Percentiles rank a stretch among this genome's conserved stretches.
Evolutionary conservation across 1,140 invertebrate species (phyloP).

Genomic region (Apis florea): DNA sequence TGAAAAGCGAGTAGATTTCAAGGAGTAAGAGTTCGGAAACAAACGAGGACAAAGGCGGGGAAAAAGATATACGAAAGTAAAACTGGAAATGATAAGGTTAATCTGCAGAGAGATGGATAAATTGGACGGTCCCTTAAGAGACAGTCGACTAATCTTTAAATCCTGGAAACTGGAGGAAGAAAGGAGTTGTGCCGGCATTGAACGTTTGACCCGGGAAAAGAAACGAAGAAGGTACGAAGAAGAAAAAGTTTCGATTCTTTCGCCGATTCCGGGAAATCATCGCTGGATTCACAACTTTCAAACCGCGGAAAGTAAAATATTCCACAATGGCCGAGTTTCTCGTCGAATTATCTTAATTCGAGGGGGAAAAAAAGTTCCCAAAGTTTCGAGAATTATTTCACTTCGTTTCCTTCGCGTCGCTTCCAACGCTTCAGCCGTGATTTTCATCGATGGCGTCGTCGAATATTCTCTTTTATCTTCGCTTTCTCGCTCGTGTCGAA

Average conservation of each 20-base stretch:
- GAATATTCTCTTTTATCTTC: too few species aligned
- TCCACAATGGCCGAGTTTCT: too few species aligned
- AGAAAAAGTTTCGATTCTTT: not conserved
- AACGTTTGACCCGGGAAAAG: conserved; percentile 26
- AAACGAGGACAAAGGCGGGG: not conserved
- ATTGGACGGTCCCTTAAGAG: not conserved
- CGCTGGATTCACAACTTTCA: not conserved
- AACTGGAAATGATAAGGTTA: not conserved
- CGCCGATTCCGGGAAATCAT: not conserved
- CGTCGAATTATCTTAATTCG: too few species aligned
- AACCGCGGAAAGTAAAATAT: too few species aligned
- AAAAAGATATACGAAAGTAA: not conserved
- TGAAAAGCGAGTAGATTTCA: not conserved
- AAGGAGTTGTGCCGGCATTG: conserved; percentile 6
- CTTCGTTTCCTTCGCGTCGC: too few species aligned
- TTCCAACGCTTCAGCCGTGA: too few species aligned
- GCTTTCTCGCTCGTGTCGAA: too few species aligned
- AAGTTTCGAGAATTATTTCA: too few species aligned
- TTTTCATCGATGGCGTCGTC: too few species aligned
- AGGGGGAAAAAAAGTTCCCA: too few species aligned
- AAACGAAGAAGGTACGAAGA: too few species aligned
- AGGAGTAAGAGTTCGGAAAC: not conserved
- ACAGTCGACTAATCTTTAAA: conserved; percentile 23
- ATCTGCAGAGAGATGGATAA: not conserved
- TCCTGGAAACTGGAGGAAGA: not conserved